Percentiles rank a stretch among this genome's conserved stretches.
Conservation (phyloP, 2,113 vertebrate species). For the Psilopsiagon aurifrons region DNA sequence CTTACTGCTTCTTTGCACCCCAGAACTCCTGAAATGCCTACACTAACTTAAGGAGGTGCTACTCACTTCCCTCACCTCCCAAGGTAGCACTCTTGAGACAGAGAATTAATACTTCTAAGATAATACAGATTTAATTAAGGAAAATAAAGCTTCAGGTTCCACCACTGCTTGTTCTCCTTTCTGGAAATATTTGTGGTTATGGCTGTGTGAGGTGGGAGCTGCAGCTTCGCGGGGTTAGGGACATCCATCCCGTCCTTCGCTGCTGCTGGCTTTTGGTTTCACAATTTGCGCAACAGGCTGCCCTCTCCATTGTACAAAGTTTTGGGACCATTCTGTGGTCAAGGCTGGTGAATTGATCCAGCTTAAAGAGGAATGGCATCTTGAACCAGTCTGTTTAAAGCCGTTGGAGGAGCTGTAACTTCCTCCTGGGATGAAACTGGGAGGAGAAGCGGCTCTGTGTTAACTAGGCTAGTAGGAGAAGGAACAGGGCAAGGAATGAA, state of each 20-base stretch:
- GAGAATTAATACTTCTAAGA: not conserved
- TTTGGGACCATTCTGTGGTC: not conserved
- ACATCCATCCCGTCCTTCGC: no score
- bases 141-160: not conserved
- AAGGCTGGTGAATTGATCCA: not conserved
- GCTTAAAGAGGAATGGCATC: not conserved
- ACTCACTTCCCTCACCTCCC: not conserved
- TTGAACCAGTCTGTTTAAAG: not conserved
- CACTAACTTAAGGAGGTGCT: not conserved
- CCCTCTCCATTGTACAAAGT: rapidly evolving
- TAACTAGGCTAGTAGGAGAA: not conserved
- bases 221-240: not conserved
- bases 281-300: not conserved
- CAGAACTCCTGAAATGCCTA: not conserved
- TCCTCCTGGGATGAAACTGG: not conserved
- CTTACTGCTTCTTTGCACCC: not conserved
- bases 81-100: not conserved
- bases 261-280: not conserved
- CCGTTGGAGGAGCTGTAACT: not conserved
- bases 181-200: not conserved
- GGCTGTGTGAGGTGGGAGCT: not conserved
- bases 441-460: not conserved
- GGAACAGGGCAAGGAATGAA: not conserved
- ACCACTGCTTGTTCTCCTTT: not conserved
- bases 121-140: not conserved